Evolutionary conservation across 2,113 vertebrate genomes (phyloP).

Genomic region (Sula dactylatra): DNA sequence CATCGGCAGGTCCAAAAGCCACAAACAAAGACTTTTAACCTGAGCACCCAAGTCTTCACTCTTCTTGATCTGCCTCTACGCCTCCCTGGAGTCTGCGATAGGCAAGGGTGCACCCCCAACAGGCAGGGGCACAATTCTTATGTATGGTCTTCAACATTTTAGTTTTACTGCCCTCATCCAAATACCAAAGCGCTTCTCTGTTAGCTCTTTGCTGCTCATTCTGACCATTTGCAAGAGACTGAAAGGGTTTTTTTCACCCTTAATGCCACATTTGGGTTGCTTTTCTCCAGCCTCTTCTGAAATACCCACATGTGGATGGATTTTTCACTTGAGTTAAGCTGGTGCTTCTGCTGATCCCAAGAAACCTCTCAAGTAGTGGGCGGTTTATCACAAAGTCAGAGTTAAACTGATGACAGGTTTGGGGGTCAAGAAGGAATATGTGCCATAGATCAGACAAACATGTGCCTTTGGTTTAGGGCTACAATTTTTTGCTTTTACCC

Average conservation of each 20-base stretch:
- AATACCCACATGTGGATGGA: not conserved
- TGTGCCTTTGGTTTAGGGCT: not conserved
- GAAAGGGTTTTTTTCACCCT: not conserved
- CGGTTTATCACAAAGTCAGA: not conserved
- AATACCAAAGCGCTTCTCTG: not conserved
- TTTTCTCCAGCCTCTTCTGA: not conserved
- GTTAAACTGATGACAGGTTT: not conserved
- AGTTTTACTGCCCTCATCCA: not conserved
- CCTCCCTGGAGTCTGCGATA: not conserved
- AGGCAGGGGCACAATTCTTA: not conserved
- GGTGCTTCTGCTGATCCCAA: not conserved
- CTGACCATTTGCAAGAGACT: not conserved
- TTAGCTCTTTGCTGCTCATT: not conserved
- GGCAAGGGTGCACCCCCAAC: accelerated
- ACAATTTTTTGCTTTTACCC: not conserved
- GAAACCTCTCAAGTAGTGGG: not conserved
- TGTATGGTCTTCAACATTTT: not conserved
- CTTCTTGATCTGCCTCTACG: not conserved
- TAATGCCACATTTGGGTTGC: not conserved
- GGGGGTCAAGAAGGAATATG: not conserved
- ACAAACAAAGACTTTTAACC: not conserved
- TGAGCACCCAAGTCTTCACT: not conserved
- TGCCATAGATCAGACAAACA: not conserved
- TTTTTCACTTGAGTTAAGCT: not conserved
- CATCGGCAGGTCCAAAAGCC: not conserved